phyloP scores from a whole-genome alignment of 2,113 vertebrate genomes.

The Rhea americana region DNA sequence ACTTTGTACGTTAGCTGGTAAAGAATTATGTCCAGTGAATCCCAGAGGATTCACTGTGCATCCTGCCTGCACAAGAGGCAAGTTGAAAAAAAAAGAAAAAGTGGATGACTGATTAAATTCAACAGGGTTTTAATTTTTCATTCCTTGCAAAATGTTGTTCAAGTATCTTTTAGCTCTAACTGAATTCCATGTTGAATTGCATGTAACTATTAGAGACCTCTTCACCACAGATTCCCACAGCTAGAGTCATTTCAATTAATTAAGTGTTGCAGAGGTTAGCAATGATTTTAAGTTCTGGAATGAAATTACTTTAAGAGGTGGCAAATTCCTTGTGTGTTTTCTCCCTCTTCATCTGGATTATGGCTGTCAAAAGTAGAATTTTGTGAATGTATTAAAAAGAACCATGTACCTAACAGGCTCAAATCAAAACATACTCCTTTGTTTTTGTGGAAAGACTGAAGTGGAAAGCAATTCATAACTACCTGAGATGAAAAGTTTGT shows the following conservation, averaged over 20 bases:
- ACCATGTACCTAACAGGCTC: neutral
- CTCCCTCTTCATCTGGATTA: constrained; percentile 58
- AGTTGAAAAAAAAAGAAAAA: constrained; percentile 19
- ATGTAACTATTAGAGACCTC: constrained; percentile 70
- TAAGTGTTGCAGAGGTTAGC: constrained; percentile 77
- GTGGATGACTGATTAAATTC: constrained; percentile 60
- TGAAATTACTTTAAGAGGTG: constrained; percentile 72
- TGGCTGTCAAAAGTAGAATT: constrained; percentile 35
- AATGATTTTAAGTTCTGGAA: constrained; percentile 71
- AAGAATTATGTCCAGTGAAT: constrained; percentile 33
- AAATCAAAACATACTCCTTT: constrained; percentile 19
- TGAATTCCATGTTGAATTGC: constrained; percentile 74
- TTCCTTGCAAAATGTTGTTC: constrained; percentile 68
- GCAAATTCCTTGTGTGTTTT: constrained; percentile 60
- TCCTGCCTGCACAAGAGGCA: neutral
- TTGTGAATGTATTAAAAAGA: constrained; percentile 43
- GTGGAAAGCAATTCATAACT: neutral
- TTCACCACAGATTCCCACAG: constrained; percentile 72
- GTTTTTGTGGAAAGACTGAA: neutral
- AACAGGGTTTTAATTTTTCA: constrained; percentile 70
- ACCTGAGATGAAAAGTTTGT: neutral
- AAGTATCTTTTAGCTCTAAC: constrained; percentile 73
- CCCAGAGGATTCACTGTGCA: neutral
- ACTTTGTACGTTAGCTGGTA: constrained; percentile 22
- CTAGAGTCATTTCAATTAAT: constrained; percentile 75